These are phyloP conservation scores for Antheraea yamamai DNA, from an alignment of 2,888 invertebrate genomes.

Conservation along the genomic window DNA sequence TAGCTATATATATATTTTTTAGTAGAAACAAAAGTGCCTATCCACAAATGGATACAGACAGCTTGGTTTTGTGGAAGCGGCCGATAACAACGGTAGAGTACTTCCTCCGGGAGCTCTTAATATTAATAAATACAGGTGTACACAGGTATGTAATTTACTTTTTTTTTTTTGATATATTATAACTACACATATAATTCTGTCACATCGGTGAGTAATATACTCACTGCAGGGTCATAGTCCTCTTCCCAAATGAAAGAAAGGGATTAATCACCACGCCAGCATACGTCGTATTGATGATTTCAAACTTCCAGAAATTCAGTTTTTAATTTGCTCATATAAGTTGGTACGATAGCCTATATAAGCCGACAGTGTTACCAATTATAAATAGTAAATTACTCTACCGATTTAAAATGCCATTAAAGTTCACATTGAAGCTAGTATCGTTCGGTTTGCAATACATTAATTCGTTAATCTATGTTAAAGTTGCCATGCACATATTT, in stretches of 20 bases:
- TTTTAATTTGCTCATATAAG: no score
- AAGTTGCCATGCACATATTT: no score
- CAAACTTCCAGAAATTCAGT: no score
- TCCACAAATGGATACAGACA: conserved; percentile 83
- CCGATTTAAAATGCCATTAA: background rate
- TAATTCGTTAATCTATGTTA: background rate
- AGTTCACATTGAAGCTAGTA: background rate
- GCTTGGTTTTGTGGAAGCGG: conserved; percentile 89
- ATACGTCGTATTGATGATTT: no score
- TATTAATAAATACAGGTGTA: conserved; percentile 79
- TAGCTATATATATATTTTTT: conserved; percentile 18
- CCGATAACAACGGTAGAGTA: conserved; percentile 91
- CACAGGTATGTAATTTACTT: conserved; percentile 56
- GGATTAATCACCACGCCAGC: no score
- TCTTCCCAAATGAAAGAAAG: no score
- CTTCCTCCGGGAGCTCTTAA: conserved; percentile 87
- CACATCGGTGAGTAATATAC: background rate
- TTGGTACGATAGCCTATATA: no score
- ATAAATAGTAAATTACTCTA: no score
- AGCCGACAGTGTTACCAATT: no score
- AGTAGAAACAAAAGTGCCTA: conserved; percentile 51
- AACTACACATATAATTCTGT: background rate
- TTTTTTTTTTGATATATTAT: background rate
- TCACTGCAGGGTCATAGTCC: no score
- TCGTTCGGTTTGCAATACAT: background rate